Base-by-base conservation (phyloP, 2,888 invertebrate species). In the Branchellion lobata region DNA sequence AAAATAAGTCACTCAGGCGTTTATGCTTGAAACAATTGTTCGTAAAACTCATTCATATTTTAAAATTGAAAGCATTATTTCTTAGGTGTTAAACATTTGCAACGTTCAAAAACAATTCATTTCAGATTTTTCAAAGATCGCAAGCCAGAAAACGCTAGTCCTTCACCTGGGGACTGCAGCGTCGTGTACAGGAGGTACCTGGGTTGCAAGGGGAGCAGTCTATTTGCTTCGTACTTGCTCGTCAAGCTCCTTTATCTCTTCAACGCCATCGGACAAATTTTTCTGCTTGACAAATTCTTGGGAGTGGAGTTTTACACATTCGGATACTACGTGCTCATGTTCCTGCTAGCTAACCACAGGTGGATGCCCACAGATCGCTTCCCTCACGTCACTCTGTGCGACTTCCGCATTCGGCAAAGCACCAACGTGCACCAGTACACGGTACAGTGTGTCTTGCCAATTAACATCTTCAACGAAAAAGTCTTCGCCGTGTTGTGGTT, bases 231-330 rank as follows among this genome's bases (percentile, higher is more conserved):
- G 74, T 89, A 89, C 83, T 84, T 88, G 81, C 85, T 82, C 61
- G 77, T 83, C 47, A 89, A 89, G 83, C 79, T 87, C 21, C 82
- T 89, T 34, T 88, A 88, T 81, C 85, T 88, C 81, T 83, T 84
- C 75, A 89, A 89, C 84, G 87, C 88, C 74, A 84, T 89, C 21
- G 87, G 87, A n/a, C 89, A 89, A 83, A 85, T 89, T 73, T 87
- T 88, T 82, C 85, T 89, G 75, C 85, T 89, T 73, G 89, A 89
- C 83, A 85, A 86, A 79, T 88, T 89, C 80, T 85, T 89, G 33
- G 89, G 89, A 53, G 85, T 85, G 51, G 85, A 86, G 80, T 86
- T 78, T 82, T 86, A 86, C 81, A 84, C 85, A 69, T 87, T 86
- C 83, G 89, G 89, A 65, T 87, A 88, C 31, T 88, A 89, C 83